Evolutionary conservation across 2,797 vertebrate genomes (phyloP).

Genomic region (Micropoecilia bifurca): DNA sequence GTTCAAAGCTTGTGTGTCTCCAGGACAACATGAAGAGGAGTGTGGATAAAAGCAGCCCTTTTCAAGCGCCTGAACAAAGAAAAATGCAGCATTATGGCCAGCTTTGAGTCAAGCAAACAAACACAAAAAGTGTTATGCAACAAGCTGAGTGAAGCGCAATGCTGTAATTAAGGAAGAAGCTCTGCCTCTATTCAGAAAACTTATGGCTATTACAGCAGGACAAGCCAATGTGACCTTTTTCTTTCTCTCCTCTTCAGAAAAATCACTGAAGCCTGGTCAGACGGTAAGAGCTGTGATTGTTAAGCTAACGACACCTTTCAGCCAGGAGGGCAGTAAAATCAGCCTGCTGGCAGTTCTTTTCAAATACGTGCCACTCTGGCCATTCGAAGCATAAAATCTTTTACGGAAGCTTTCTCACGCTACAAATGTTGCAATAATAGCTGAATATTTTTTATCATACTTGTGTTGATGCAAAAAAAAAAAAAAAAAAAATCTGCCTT

Average conservation of each 20-base stretch:
- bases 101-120: slow-evolving; percentile 69
- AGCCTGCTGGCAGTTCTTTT: slow-evolving; percentile 21
- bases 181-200: slow-evolving; percentile 54
- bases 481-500: slow-evolving; percentile 11
- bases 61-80: slow-evolving; percentile 57
- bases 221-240: slow-evolving; percentile 48
- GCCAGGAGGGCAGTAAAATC: slow-evolving; percentile 33
- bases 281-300: slow-evolving; percentile 41
- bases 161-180: slow-evolving; percentile 65
- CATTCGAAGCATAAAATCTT: not conserved
- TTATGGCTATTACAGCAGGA: slow-evolving; percentile 29
- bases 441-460: slow-evolving; percentile 35
- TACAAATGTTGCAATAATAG: slow-evolving; percentile 33
- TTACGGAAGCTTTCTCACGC: slow-evolving; percentile 20
- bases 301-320: slow-evolving; percentile 49
- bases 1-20: slow-evolving; percentile 72
- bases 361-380: slow-evolving; percentile 36
- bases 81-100: slow-evolving; percentile 52
- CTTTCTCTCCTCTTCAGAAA: slow-evolving; percentile 34
- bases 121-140: slow-evolving; percentile 73
- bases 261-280: slow-evolving; percentile 33
- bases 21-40: slow-evolving; percentile 75
- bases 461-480: slow-evolving; percentile 43
- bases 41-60: slow-evolving; percentile 58
- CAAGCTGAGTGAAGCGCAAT: slow-evolving; percentile 64